Conservation (phyloP, 2,888 invertebrate genomes). For the Leptogaster cylindrica region DNA sequence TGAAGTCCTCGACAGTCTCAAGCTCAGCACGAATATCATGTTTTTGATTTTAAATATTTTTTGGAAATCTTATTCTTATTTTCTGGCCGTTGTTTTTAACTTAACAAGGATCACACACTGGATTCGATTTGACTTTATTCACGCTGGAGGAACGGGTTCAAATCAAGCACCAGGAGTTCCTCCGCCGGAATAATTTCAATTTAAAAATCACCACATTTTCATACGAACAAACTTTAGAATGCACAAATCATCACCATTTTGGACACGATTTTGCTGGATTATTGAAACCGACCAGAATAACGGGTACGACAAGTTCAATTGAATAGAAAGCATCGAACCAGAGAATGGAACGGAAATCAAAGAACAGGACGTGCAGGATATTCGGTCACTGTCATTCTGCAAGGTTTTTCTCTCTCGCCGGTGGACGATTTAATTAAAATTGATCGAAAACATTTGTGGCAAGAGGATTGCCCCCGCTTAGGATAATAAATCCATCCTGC, state of each 20-base stretch:
- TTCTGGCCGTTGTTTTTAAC: background rate
- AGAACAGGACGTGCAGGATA: constrained; percentile 31
- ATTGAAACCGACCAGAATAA: constrained; percentile 34
- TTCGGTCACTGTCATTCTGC: constrained; percentile 35
- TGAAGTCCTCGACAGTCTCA: constrained; percentile 1
- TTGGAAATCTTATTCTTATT: too few relatives aligned
- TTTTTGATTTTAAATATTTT: too few relatives aligned
- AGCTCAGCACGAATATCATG: too few relatives aligned
- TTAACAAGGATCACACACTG: background rate
- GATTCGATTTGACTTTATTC: constrained; percentile 2
- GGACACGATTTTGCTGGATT: constrained; percentile 18
- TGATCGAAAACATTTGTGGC: constrained; percentile 23
- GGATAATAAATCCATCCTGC: background rate
- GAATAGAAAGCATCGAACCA: constrained; percentile 16
- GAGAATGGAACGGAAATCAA: constrained; percentile 35
- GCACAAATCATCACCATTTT: constrained; percentile 27
- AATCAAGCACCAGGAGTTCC: background rate
- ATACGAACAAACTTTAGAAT: background rate
- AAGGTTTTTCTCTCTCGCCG: background rate
- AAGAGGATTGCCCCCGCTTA: background rate
- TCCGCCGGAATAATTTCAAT: background rate
- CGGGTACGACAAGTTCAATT: constrained; percentile 15
- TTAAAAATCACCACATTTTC: constrained; percentile 13
- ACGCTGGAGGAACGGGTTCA: background rate
- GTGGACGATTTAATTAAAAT: constrained; percentile 31